phyloP scores from a whole-genome alignment of 2,113 vertebrate genomes.

The Nerophis ophidion region DNA sequence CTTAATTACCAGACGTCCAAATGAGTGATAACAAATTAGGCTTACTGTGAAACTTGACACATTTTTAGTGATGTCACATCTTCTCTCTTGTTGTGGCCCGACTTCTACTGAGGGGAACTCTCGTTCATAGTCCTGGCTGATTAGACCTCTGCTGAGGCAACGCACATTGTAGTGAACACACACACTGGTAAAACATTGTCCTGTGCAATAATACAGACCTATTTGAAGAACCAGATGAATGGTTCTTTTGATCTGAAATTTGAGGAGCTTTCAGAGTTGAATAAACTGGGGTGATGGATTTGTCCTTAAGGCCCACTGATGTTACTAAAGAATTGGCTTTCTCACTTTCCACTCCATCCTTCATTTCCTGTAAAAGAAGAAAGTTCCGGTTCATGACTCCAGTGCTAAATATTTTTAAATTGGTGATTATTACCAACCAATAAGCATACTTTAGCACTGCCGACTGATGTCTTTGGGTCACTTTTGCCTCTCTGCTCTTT shows the following conservation, averaged over 20 bases:
- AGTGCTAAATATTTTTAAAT: background rate
- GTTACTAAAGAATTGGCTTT: conserved; percentile 25
- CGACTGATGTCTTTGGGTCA: conserved; percentile 61
- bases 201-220: conserved; percentile 29
- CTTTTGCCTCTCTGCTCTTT: conserved; percentile 64
- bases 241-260: conserved; percentile 26
- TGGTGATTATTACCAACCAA: background rate
- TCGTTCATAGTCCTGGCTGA: conserved; percentile 70
- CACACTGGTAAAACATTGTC: background rate
- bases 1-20: conserved; percentile 2
- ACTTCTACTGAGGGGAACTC: conserved; percentile 69
- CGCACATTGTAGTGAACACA: background rate
- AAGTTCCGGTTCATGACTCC: conserved; percentile 3
- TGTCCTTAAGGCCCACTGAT: conserved; percentile 32
- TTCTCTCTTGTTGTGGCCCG: conserved; percentile 27
- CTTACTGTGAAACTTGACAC: background rate
- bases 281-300: conserved; percentile 21
- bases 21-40: background rate
- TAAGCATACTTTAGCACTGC: conserved; percentile 22
- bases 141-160: conserved; percentile 55
- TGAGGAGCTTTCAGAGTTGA: conserved; percentile 13
- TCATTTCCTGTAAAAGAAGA: conserved; percentile 32
- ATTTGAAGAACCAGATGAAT: conserved; percentile 21
- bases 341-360: conserved; percentile 17
- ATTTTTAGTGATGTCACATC: conserved; percentile 2